Percentiles rank a stretch among this genome's conserved stretches.
These are phyloP conservation scores for Sminthurides aquaticus DNA, from an alignment of 2,888 invertebrate genomes.

Conservation along the genomic window DNA sequence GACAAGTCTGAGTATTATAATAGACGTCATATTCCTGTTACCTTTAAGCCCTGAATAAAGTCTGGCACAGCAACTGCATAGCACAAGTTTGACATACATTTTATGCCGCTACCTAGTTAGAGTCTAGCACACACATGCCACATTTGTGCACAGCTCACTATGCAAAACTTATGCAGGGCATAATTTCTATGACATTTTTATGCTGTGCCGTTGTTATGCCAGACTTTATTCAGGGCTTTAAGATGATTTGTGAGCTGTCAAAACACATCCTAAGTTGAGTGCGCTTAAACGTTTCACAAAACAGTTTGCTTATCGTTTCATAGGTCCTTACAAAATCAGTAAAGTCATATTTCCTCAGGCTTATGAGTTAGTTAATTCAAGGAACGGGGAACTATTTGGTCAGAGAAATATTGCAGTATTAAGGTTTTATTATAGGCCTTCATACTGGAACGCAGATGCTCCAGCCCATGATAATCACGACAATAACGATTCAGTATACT, in stretches of 20 bases:
- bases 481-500: not conserved
- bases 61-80: too few species aligned
- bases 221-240: too few species aligned
- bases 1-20: constrained; percentile 20
- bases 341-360: not conserved
- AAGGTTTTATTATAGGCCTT: not conserved
- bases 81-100: too few species aligned
- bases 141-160: too few species aligned
- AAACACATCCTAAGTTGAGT: constrained; percentile 21
- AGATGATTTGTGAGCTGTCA: constrained; percentile 24
- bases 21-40: not conserved
- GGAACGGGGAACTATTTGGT: not conserved
- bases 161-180: too few species aligned
- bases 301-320: constrained; percentile 16
- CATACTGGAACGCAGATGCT: not conserved
- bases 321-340: constrained; percentile 12
- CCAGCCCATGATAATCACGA: not conserved
- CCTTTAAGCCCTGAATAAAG: constrained; percentile 7
- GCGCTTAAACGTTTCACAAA: constrained; percentile 13
- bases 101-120: too few species aligned
- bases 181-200: too few species aligned
- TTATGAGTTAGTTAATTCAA: not conserved
- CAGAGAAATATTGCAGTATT: not conserved
- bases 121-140: too few species aligned
- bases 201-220: too few species aligned